phyloP scores from a whole-genome alignment of 1,140 invertebrate species.

The Ctenoplectra terminalis region DNA sequence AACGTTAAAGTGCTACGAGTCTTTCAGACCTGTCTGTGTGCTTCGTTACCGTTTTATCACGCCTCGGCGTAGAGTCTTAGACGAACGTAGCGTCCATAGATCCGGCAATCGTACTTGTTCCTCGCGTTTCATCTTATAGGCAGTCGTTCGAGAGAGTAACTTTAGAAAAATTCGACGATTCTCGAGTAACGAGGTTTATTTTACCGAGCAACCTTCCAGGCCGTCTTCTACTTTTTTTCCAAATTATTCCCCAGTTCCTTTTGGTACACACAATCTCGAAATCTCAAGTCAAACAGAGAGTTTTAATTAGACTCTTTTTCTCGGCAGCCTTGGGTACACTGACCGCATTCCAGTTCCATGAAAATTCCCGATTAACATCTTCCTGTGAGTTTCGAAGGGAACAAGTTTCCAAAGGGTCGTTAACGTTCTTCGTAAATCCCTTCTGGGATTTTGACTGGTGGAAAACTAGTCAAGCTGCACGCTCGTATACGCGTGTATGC shows the following conservation, averaged over 20 bases:
- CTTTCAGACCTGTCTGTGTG: background rate
- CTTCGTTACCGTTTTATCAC: background rate
- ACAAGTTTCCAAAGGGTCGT: conserved; percentile 7
- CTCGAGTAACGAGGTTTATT: background rate
- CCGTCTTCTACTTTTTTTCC: background rate
- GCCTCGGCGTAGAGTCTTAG: background rate
- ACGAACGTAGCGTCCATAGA: no score
- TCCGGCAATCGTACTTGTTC: background rate
- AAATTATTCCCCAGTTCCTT: background rate
- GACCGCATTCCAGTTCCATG: background rate
- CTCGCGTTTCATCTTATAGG: background rate
- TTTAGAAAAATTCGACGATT: background rate
- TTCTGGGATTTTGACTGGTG: background rate
- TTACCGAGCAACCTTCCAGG: background rate
- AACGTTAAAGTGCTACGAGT: background rate
- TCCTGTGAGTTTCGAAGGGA: background rate
- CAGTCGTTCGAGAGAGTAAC: background rate
- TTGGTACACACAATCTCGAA: background rate
- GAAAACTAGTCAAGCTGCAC: background rate
- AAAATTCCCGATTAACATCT: conserved; percentile 14
- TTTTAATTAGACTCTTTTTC: conserved; percentile 8
- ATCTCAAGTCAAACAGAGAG: background rate
- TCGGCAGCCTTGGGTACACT: no score
- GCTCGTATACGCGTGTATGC: no score
- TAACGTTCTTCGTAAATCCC: conserved; percentile 23